Percentiles rank a stretch among this genome's conserved stretches.
Evolutionary conservation across 2,888 invertebrate species (phyloP).

Genomic region (Ormyrus nitidulus): DNA sequence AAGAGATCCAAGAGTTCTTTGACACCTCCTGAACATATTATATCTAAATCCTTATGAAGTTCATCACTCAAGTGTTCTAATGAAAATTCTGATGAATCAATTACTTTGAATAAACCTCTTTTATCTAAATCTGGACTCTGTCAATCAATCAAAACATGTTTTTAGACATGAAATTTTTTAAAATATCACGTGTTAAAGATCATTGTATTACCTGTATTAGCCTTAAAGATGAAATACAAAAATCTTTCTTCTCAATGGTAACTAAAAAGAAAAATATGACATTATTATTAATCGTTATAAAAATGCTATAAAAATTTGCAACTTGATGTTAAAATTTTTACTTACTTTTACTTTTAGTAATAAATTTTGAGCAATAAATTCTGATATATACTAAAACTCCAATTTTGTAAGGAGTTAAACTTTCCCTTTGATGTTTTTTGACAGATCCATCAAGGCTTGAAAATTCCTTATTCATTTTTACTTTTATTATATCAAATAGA

Average conservation of each 20-base stretch:
- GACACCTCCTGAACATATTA: slow-evolving; percentile 78
- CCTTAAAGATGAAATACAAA: slow-evolving; percentile 88
- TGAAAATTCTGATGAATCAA: slow-evolving; percentile 81
- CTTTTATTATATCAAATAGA: too few relatives aligned
- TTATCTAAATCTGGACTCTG: slow-evolving; percentile 86
- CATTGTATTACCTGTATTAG: slow-evolving; percentile 81
- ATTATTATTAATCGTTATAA: slow-evolving; percentile 37
- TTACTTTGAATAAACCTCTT: slow-evolving; percentile 80
- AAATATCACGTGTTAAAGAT: background rate
- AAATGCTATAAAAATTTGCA: slow-evolving; percentile 14
- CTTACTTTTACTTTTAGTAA: slow-evolving; percentile 75
- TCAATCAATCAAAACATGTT: slow-evolving; percentile 24
- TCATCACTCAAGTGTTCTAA: slow-evolving; percentile 79
- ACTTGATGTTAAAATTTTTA: slow-evolving; percentile 20
- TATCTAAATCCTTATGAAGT: slow-evolving; percentile 79
- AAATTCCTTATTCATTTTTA: slow-evolving; percentile 71
- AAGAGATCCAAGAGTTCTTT: slow-evolving; percentile 79
- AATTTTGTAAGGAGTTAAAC: slow-evolving; percentile 88
- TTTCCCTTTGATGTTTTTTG: slow-evolving; percentile 77
- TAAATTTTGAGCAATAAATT: slow-evolving; percentile 82
- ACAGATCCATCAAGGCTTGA: slow-evolving; percentile 71
- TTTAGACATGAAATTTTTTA: slow-evolving; percentile 28
- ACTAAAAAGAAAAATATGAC: slow-evolving; percentile 58
- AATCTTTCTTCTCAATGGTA: slow-evolving; percentile 81
- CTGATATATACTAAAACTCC: slow-evolving; percentile 86